These are phyloP conservation scores for Crepidodera aurea DNA, from an alignment of 2,888 invertebrate species.

Conservation along the genomic window DNA sequence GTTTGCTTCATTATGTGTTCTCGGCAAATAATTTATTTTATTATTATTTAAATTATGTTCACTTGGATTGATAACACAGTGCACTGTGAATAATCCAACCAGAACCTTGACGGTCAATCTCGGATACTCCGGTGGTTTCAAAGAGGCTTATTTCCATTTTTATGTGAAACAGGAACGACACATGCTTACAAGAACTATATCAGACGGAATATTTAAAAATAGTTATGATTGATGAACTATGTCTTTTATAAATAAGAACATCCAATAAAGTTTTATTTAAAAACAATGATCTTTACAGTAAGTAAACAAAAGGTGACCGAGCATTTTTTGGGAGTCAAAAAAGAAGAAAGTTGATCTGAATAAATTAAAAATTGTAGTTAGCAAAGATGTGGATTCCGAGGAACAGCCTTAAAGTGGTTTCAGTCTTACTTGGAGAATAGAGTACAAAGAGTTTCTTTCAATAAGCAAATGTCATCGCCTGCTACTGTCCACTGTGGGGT, in stretches of 20 bases:
- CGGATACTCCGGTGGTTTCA: background rate
- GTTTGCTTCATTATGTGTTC: too few species aligned
- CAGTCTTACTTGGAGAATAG: too few species aligned
- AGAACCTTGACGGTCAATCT: constrained; percentile 2
- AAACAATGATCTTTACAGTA: background rate
- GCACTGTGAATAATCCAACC: background rate
- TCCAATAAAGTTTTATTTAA: background rate
- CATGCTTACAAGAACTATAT: background rate
- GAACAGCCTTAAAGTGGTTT: too few species aligned
- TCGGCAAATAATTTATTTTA: too few species aligned
- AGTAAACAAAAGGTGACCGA: too few species aligned
- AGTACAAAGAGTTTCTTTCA: too few species aligned
- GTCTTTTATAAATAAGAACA: background rate
- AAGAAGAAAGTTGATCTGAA: too few species aligned
- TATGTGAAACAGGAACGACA: constrained; percentile 9
- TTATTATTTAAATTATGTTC: background rate
- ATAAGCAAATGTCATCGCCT: too few species aligned
- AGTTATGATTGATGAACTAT: background rate
- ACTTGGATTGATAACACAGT: background rate
- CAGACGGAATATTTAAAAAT: constrained; percentile 2
- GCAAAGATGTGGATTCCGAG: too few species aligned
- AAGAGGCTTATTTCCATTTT: constrained; percentile 8
- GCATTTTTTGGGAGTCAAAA: too few species aligned
- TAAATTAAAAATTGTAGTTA: too few species aligned
- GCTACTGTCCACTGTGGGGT: too few species aligned